A percentile compares a stretch with the other conserved stretches of the same genome.
These are phyloP conservation scores for Scolopax bukidnonensis DNA, from an alignment of 2,797 vertebrate species.

Conservation along the genomic window DNA sequence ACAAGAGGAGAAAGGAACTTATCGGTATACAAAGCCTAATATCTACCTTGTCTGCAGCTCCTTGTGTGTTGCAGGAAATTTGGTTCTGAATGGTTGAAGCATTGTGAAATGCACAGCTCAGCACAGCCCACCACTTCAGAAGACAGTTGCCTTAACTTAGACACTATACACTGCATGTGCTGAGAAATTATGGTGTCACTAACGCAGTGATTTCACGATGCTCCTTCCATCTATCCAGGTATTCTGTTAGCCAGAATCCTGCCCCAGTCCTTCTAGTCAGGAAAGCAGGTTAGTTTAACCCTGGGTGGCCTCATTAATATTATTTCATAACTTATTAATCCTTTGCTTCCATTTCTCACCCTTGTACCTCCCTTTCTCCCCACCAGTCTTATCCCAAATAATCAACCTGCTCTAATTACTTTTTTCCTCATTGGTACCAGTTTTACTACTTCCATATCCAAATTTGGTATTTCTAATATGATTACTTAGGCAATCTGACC, in stretches of 20 bases:
- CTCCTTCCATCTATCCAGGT: background rate
- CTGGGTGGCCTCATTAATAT: background rate
- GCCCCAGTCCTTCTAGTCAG: background rate
- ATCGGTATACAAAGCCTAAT: background rate
- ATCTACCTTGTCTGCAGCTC: background rate
- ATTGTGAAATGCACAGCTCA: background rate
- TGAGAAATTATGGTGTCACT: background rate
- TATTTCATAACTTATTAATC: background rate
- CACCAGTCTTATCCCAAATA: background rate
- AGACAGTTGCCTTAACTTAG: background rate
- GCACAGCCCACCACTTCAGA: fast-evolving
- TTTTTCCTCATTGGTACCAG: background rate
- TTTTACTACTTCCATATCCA: background rate
- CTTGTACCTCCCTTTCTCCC: background rate
- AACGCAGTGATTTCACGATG: fast-evolving
- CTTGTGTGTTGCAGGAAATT: background rate
- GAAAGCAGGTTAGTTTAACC: background rate
- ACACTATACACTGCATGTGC: fast-evolving
- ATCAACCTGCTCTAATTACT: background rate
- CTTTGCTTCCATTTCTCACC: background rate
- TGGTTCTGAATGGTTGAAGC: background rate
- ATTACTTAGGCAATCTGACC: background rate
- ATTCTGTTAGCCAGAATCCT: background rate
- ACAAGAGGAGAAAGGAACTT: background rate
- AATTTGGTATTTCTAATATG: background rate